Percentiles rank a stretch among this genome's conserved stretches.
phyloP scores from a whole-genome alignment of 2,797 vertebrate species.

The Mareca strepera region DNA sequence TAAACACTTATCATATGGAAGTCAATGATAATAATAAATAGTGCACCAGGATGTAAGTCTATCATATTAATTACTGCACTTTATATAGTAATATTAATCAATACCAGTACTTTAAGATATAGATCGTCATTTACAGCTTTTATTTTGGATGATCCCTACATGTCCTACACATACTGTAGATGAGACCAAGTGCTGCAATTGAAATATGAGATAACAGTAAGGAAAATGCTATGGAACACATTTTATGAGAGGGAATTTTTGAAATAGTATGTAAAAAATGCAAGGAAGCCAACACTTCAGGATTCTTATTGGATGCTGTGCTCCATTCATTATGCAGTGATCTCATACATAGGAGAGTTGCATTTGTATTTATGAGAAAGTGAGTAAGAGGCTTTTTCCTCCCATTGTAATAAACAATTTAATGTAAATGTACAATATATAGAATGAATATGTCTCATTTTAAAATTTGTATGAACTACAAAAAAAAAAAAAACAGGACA shows the following conservation, averaged over 20 bases:
- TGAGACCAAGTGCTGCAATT: background rate
- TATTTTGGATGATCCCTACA: background rate
- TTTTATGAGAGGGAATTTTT: background rate
- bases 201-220: background rate
- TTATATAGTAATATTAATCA: background rate
- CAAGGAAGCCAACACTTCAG: background rate
- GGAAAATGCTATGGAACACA: background rate
- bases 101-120: background rate
- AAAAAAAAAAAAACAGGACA: background rate
- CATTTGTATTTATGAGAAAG: background rate
- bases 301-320: background rate
- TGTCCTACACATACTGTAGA: background rate
- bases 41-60: background rate
- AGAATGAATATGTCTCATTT: background rate
- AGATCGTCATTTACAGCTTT: background rate
- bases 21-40: slow-evolving; percentile 19
- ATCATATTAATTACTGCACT: background rate
- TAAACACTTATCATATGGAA: slow-evolving; percentile 4
- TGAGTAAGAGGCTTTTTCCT: background rate
- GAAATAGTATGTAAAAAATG: background rate
- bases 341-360: background rate
- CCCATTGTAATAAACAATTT: background rate
- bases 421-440: background rate
- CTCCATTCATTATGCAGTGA: background rate
- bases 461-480: background rate